A percentile compares a stretch with the other conserved stretches of the same genome.
These are phyloP conservation scores for Sigmodon hispidus DNA, from an alignment of 2,113 vertebrate species.

Conservation along the genomic window DNA sequence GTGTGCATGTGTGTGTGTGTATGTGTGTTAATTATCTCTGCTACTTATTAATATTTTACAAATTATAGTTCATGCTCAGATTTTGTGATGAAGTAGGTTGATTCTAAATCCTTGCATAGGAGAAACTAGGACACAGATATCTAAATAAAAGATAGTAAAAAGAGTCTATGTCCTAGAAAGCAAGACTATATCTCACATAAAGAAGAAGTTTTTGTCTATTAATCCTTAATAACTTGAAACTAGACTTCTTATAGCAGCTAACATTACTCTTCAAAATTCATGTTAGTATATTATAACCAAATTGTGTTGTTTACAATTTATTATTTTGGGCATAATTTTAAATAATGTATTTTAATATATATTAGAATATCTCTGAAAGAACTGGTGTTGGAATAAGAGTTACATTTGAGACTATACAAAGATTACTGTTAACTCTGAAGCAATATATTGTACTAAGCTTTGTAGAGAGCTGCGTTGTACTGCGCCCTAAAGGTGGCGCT, in stretches of 20 bases:
- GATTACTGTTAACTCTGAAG: neutral
- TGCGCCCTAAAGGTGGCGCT: no score
- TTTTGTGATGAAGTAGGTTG: neutral
- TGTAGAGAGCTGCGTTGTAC: no score
- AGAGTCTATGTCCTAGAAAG: neutral
- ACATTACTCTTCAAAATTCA: neutral
- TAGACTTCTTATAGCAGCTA: neutral
- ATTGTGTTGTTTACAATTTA: neutral
- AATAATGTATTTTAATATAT: neutral
- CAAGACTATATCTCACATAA: neutral
- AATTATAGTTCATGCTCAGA: neutral
- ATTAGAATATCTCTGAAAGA: neutral
- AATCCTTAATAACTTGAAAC: neutral
- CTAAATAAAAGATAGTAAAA: neutral
- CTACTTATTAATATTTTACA: neutral
- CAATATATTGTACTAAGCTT: neutral
- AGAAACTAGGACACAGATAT: neutral
- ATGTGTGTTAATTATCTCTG: neutral
- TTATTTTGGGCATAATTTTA: neutral
- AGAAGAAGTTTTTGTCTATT: neutral
- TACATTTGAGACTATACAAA: neutral
- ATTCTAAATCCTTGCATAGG: neutral
- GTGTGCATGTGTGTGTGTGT: neutral
- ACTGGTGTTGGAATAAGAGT: constrained; percentile 13
- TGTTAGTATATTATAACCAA: neutral